Conservation (phyloP, 2,797 vertebrate species). For the Pseudochromis fuscus region DNA sequence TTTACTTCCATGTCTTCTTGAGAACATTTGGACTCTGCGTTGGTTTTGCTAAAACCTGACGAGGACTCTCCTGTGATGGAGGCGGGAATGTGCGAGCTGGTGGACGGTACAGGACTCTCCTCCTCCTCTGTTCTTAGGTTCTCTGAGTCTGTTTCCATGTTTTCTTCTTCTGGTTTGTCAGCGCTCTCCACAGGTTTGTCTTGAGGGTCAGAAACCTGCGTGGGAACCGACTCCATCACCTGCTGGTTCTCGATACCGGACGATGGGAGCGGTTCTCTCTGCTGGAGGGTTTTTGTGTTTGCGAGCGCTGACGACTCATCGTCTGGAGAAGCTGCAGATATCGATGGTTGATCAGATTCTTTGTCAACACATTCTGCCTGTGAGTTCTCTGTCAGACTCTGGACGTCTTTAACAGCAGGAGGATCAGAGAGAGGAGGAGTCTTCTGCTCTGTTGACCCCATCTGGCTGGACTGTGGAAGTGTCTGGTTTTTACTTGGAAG, state of each 20-base stretch:
- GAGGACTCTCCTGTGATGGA: constrained; percentile 66
- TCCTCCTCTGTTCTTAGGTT: constrained; percentile 50
- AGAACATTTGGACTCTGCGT: constrained; percentile 47
- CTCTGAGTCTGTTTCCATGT: constrained; percentile 45
- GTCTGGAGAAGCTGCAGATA: constrained; percentile 41
- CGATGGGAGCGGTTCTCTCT: constrained; percentile 52
- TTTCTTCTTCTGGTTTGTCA: constrained; percentile 59
- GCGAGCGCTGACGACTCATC: constrained; percentile 51
- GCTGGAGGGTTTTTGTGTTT: constrained; percentile 53
- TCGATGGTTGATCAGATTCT: constrained; percentile 59
- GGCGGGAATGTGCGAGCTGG: constrained; percentile 59
- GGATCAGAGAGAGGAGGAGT: constrained; percentile 73
- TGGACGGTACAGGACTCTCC: constrained; percentile 66
- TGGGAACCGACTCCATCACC: constrained; percentile 37
- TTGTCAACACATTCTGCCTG: constrained; percentile 66
- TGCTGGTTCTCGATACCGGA: constrained; percentile 51
- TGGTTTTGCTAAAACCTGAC: constrained; percentile 41
- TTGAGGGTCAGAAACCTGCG: constrained; percentile 62
- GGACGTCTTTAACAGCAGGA: constrained; percentile 48
- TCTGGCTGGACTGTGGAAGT: constrained; percentile 65
- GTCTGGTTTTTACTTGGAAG: constrained; percentile 71
- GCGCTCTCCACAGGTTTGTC: constrained; percentile 65
- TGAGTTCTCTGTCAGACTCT: constrained; percentile 54
- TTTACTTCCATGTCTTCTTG: constrained; percentile 66
- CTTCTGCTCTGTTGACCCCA: constrained; percentile 77